Percentiles rank a stretch among this genome's conserved stretches.
These are phyloP conservation scores for Forbesichthys agassizii DNA, from an alignment of 2,113 vertebrate species.

Conservation along the genomic window DNA sequence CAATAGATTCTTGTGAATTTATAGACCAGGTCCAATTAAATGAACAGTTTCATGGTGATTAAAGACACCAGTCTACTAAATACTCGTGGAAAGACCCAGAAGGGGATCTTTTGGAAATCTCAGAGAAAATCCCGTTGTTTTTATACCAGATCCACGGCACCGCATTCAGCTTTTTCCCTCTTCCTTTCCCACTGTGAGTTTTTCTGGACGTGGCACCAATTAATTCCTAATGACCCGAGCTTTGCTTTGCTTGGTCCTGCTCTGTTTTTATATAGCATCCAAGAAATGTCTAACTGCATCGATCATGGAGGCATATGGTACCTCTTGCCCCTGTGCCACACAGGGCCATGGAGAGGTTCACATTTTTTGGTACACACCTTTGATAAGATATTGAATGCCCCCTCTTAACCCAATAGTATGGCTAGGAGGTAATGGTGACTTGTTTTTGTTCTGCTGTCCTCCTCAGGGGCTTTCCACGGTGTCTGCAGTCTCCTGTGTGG, in stretches of 20 bases:
- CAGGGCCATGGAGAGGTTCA: constrained; percentile 46
- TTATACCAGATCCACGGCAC: too few species aligned
- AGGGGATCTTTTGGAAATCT: too few species aligned
- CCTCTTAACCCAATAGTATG: constrained; percentile 19
- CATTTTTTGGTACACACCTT: constrained; percentile 58
- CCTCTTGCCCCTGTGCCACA: constrained; percentile 9
- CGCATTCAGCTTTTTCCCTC: constrained; percentile 24
- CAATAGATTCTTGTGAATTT: too few species aligned
- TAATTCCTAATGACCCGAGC: constrained; percentile 57
- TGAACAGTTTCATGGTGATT: neutral
- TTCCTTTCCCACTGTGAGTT: constrained; percentile 35
- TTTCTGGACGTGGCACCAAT: constrained; percentile 43
- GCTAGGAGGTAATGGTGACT: constrained; percentile 21
- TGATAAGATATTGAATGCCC: constrained; percentile 48
- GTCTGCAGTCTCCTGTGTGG: constrained; percentile 72
- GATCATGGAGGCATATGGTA: constrained; percentile 40
- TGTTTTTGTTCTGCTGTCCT: constrained; percentile 9
- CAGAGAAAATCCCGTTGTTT: too few species aligned
- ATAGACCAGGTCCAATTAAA: neutral
- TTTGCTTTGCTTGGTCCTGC: constrained; percentile 32
- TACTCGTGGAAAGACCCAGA: too few species aligned
- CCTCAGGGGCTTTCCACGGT: constrained; percentile 77
- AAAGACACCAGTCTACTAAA: too few species aligned
- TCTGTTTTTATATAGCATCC: constrained; percentile 38
- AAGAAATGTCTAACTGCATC: constrained; percentile 58